Evolutionary conservation across 92 coral and sea anemone genomes (phyloP).

Genomic region (Siderastrea radians): DNA sequence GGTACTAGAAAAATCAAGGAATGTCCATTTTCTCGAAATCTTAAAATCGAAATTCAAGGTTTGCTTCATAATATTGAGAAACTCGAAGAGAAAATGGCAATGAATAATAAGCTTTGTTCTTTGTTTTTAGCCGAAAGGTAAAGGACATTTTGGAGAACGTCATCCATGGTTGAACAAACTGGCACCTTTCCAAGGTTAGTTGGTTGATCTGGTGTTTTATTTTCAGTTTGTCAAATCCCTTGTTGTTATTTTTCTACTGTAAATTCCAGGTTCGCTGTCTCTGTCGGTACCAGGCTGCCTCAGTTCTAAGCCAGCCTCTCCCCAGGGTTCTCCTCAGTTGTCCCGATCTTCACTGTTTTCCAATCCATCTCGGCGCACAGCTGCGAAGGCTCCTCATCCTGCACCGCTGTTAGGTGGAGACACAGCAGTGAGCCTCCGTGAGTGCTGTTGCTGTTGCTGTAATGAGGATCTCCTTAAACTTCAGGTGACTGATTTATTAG

Average conservation of each 20-base stretch:
- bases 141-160: constrained; percentile 88
- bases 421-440: constrained; percentile 9
- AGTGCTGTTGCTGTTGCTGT: constrained; percentile 91
- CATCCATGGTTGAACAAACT: constrained; percentile 84
- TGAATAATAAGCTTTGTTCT: neutral
- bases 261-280: constrained; percentile 51
- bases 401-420: constrained; percentile 7
- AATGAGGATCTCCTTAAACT: constrained; percentile 85
- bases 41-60: no score
- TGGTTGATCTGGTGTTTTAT: neutral
- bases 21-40: no score
- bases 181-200: constrained; percentile 89
- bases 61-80: no score
- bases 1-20: no score
- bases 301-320: constrained; percentile 42
- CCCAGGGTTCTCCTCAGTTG: constrained; percentile 58
- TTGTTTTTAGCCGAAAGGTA: constrained; percentile 84
- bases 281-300: constrained; percentile 65
- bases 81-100: neutral
- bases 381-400: constrained; percentile 18
- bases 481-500: constrained; percentile 69
- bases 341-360: constrained; percentile 37
- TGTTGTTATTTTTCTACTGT: neutral
- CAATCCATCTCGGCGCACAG: constrained; percentile 32
- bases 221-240: neutral